Evolutionary conservation across 2,797 vertebrate genomes (phyloP).

Genomic region (Hyperoplus lanceolatus): DNA sequence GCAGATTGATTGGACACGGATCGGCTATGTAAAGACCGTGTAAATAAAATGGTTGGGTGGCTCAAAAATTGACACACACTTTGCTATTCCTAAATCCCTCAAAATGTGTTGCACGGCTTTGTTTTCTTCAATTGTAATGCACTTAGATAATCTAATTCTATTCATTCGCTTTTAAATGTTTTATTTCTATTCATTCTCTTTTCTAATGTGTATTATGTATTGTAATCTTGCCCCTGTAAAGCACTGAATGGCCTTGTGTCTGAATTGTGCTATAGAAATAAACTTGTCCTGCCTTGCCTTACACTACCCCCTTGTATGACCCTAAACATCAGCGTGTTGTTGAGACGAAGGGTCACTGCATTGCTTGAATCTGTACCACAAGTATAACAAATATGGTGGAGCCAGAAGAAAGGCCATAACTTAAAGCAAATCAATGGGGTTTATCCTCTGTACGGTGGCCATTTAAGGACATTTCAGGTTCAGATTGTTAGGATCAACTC

Average conservation of each 20-base stretch:
- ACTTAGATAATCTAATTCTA: too few relatives aligned
- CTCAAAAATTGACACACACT: background rate
- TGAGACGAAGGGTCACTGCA: background rate
- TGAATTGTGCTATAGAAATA: too few relatives aligned
- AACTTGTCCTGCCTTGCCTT: too few relatives aligned
- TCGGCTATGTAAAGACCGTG: background rate
- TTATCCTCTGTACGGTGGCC: background rate
- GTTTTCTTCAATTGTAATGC: too few relatives aligned
- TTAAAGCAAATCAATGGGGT: background rate
- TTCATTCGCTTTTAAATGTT: too few relatives aligned
- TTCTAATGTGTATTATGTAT: too few relatives aligned
- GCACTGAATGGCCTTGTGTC: too few relatives aligned
- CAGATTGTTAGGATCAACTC: background rate
- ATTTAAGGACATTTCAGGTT: background rate
- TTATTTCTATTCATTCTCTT: too few relatives aligned
- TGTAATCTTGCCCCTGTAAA: too few relatives aligned
- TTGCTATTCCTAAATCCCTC: background rate
- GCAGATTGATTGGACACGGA: background rate
- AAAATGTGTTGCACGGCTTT: background rate
- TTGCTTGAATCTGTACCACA: background rate
- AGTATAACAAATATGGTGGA: background rate
- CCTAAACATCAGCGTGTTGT: background rate
- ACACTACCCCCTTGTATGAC: background rate
- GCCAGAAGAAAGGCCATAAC: background rate
- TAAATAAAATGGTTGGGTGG: background rate